Evolutionary conservation across 2,888 invertebrate species (phyloP), one percentile per base, ranked within the genome.

Genomic region (Drosophila emarginata): DNA sequence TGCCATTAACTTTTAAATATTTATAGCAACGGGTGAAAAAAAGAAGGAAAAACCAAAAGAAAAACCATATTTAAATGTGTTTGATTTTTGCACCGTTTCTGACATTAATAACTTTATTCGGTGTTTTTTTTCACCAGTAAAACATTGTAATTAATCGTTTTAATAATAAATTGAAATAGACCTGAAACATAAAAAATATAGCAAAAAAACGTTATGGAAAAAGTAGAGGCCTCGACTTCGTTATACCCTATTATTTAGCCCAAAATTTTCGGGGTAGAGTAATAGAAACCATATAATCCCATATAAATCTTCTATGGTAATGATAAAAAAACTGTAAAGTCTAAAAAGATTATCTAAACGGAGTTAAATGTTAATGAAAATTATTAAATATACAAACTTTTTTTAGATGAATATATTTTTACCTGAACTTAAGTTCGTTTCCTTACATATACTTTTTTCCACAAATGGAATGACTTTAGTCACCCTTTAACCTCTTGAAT

Each of bases 101-200:
- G 70, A 23, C 84, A 84, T 87, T 78, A 87, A 81, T 81, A 74
- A 84, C 70, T 68, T 78, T 84, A 86, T 83, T 78, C 76, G 60
- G 57, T 62, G 57, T 62, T 64, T 59, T 71, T 37, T 39, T 23
- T 23, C 23, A 36, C 40, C 45, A 11, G 18, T 21, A 21, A 21
- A 65, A 68, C 45, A 58, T 58, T 61, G 57, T 68, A 81, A 84
- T 83, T 68, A 81, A 84, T 83, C 64, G 66, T 32, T 69, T 72
- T 60, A 71, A 64, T 63, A 78, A 76, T 80, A 65, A 72, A 79
- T 75, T 68, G 51, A 61, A 71, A 62, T 65, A 70, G 67, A 66
- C 64, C 37, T 32, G 59, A 39, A 51, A 9, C 15, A 52, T 39
- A 51, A 26, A 58, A 18, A 18, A 18, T 6, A 28, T 23, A 26